A percentile compares a stretch with the other conserved stretches of the same genome.
Conservation (phyloP, 2,113 vertebrate genomes). For the Caloenas nicobarica region DNA sequence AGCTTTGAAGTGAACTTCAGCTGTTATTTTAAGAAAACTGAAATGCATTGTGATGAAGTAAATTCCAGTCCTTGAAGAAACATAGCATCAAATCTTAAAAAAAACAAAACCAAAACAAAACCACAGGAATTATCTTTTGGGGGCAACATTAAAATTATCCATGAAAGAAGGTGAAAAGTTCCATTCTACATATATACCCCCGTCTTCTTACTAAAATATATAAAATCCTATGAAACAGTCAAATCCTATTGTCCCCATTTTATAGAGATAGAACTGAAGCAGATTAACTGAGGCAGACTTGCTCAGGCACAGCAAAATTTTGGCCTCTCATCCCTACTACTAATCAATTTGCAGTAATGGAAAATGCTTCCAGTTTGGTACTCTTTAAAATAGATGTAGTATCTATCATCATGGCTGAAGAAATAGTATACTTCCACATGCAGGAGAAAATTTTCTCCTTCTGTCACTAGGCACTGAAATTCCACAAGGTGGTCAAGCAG, state of each 20-base stretch:
- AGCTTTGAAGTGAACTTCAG: not conserved
- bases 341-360: not conserved
- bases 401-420: rapidly evolving
- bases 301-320: not conserved
- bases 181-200: not conserved
- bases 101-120: not conserved
- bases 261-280: not conserved
- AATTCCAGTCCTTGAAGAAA: not conserved
- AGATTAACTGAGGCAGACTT: not conserved
- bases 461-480: not conserved
- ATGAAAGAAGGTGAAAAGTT: not conserved
- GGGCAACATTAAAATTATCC: not conserved
- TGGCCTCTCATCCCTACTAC: not conserved
- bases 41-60: not conserved
- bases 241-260: not conserved
- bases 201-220: not conserved
- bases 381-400: not conserved
- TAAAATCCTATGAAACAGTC: not conserved
- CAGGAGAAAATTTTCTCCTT: not conserved
- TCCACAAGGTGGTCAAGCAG: not conserved
- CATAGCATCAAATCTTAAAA: not conserved
- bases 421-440: not conserved
- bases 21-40: not conserved
- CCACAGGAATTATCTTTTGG: not conserved
- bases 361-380: not conserved